phyloP scores from a whole-genome alignment of 2,888 invertebrate species.

The Cheilosia variabilis region DNA sequence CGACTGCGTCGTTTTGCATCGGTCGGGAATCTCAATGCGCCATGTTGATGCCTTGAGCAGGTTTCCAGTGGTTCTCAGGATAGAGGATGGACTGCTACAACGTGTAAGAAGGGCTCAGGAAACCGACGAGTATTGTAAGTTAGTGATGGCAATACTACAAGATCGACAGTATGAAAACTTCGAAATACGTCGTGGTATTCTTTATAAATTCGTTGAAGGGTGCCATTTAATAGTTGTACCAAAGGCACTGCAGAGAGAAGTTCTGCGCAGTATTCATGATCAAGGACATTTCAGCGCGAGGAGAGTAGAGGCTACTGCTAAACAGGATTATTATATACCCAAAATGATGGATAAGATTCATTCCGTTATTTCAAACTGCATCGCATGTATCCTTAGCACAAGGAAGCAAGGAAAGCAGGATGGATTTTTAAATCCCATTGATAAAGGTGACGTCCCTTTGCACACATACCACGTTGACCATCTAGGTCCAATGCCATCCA shows the following conservation, averaged over 20 bases:
- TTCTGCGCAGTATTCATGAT: too few relatives aligned
- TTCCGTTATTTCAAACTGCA: background rate
- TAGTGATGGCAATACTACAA: background rate
- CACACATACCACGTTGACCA: constrained; percentile 5
- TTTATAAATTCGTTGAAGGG: background rate
- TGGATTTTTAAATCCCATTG: constrained; percentile 3
- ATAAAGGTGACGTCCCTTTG: background rate
- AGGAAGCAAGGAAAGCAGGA: background rate
- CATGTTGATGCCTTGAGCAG: constrained; percentile 13
- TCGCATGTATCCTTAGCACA: background rate
- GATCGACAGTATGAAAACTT: background rate
- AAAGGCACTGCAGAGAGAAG: too few relatives aligned
- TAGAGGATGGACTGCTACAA: constrained; percentile 10
- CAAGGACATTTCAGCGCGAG: background rate
- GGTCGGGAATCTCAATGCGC: constrained; percentile 5
- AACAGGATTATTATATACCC: background rate
- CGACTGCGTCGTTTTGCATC: constrained; percentile 18
- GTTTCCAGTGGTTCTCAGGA: background rate
- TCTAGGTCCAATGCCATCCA: constrained; percentile 3
- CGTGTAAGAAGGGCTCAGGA: background rate
- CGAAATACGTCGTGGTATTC: background rate
- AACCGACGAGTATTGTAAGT: background rate
- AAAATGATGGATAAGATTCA: background rate
- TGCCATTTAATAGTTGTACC: background rate
- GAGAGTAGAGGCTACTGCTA: background rate